Evolutionary conservation across 2,113 vertebrate genomes (phyloP).

Genomic region (Pteronura brasiliensis): DNA sequence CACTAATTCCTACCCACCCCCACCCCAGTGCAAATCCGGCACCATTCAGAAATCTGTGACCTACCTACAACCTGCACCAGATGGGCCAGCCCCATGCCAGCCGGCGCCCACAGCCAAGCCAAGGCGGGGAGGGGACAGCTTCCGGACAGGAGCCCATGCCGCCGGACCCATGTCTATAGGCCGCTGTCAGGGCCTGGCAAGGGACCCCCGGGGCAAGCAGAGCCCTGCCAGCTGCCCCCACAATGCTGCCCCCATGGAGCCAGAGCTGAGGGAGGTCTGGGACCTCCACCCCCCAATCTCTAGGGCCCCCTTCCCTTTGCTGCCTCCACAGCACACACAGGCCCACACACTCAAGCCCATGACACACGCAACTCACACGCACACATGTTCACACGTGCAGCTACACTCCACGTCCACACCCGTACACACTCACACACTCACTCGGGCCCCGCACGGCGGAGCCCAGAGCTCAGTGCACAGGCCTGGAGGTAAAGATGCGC

Average conservation of each 20-base stretch:
- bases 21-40: background rate
- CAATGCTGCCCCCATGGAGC: background rate
- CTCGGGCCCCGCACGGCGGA: rapidly evolving
- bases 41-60: slow-evolving; percentile 44
- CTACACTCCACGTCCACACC: background rate
- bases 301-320: too few relatives aligned
- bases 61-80: slow-evolving; percentile 68
- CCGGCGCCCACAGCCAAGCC: slow-evolving; percentile 15
- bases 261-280: background rate
- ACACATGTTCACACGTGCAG: background rate
- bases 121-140: background rate
- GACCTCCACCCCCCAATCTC: background rate
- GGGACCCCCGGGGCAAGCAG: background rate
- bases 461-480: rapidly evolving
- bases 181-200: background rate
- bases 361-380: too few relatives aligned
- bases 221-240: background rate
- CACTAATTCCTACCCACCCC: background rate
- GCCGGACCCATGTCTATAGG: background rate
- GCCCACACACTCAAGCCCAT: background rate
- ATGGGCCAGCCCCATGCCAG: slow-evolving; percentile 54
- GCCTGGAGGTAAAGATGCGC: background rate
- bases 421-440: background rate
- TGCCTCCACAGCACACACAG: background rate
- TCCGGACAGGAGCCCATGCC: background rate